Conservation (phyloP, 1,140 invertebrate genomes). For the Lordiphosa clarofinis region DNA sequence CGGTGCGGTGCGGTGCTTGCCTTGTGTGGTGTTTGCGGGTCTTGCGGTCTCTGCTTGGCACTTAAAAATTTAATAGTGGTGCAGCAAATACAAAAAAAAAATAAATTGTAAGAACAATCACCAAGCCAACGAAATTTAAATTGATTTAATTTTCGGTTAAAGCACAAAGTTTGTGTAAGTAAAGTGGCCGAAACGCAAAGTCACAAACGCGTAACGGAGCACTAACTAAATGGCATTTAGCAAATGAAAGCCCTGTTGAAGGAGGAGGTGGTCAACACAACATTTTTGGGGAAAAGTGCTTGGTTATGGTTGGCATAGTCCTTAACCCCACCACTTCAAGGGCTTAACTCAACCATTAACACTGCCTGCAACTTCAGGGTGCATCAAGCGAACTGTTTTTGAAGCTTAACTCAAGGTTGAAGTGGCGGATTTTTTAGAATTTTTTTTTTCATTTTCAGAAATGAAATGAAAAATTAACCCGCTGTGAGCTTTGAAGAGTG, state of each 20-base stretch:
- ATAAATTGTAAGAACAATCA: constrained; percentile 11
- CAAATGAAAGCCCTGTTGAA: constrained; percentile 16
- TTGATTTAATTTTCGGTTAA: constrained; percentile 56
- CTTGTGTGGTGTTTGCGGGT: constrained; percentile 69
- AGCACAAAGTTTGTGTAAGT: too few relatives aligned
- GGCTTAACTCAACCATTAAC: constrained; percentile 12
- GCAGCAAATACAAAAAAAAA: constrained; percentile 40
- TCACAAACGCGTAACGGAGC: neutral
- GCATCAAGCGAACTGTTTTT: neutral
- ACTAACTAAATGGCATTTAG: constrained; percentile 17
- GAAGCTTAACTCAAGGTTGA: neutral
- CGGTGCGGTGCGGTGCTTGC: constrained; percentile 27
- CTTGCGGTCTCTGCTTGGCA: constrained; percentile 63
- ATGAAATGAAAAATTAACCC: too few relatives aligned
- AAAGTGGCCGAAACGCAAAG: neutral
- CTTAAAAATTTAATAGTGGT: constrained; percentile 74
- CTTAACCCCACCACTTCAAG: constrained; percentile 9
- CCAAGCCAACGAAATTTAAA: constrained; percentile 58
- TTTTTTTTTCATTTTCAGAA: too few relatives aligned
- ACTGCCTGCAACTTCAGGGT: constrained; percentile 4
- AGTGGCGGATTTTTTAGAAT: neutral
- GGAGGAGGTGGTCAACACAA: neutral
- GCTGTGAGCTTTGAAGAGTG: neutral
- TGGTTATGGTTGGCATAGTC: constrained; percentile 6
- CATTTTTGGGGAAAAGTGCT: neutral